Percentiles rank a stretch among this genome's conserved stretches.
Evolutionary conservation across 2,113 vertebrate genomes (phyloP).

Genomic region (Rousettus leschenaultii): DNA sequence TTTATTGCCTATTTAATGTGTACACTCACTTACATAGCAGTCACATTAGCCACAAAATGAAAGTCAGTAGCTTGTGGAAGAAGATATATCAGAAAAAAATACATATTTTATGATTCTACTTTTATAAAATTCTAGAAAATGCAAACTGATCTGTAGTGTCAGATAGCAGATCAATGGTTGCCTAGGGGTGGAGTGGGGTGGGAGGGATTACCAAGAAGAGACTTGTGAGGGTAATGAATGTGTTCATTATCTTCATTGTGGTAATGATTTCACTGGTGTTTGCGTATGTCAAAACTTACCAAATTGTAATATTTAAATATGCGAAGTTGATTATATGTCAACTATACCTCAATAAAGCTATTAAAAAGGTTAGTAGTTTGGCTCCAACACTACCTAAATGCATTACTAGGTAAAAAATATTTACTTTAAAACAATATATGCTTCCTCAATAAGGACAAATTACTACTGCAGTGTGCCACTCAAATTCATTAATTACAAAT

Average conservation of each 20-base stretch:
- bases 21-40: background rate
- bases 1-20: background rate
- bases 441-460: background rate
- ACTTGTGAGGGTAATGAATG: background rate
- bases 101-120: background rate
- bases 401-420: background rate
- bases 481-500: background rate
- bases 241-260: background rate
- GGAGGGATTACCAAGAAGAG: background rate
- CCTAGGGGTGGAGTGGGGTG: background rate
- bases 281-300: background rate
- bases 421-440: background rate
- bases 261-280: background rate
- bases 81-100: background rate
- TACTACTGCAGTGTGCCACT: background rate
- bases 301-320: background rate
- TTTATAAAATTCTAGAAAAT: constrained; percentile 20
- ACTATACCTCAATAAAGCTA: background rate
- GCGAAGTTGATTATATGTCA: background rate
- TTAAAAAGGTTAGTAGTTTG: background rate
- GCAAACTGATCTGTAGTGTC: background rate
- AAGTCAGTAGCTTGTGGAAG: background rate
- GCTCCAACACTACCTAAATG: background rate
- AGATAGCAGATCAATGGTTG: background rate
- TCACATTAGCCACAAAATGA: background rate